A percentile compares a stretch with the other conserved stretches of the same genome.
phyloP scores from a whole-genome alignment of 1,140 invertebrate genomes.

The Meloidogyne floridensis region DNA sequence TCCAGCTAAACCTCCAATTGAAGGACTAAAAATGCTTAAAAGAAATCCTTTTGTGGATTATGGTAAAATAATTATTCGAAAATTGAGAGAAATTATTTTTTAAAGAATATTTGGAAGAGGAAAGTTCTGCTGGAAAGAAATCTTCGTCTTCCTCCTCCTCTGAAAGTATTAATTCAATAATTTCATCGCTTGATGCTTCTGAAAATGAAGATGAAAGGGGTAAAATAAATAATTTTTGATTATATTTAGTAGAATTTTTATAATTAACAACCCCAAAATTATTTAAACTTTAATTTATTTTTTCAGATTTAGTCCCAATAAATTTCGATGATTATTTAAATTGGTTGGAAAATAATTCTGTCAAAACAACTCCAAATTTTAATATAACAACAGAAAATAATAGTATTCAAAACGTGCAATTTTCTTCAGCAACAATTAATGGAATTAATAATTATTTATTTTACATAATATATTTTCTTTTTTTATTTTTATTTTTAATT shows the following conservation, averaged over 20 bases:
- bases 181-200: background rate
- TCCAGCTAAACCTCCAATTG: conserved; percentile 5
- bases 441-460: no score
- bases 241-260: no score
- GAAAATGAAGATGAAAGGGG: background rate
- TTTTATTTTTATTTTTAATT: no score
- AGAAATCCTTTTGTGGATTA: conserved; percentile 35
- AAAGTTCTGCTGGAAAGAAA: conserved; percentile 10
- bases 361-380: background rate
- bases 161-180: background rate
- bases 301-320: conserved; percentile 21
- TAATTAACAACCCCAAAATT: no score
- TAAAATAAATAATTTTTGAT: background rate
- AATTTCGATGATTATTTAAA: conserved; percentile 14
- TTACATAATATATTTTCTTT: no score
- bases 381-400: background rate
- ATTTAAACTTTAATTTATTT: background rate
- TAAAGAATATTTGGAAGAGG: conserved; percentile 27
- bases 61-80: no score
- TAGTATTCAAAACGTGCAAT: no score
- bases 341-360: background rate
- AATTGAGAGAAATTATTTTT: no score
- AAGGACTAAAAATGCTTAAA: conserved; percentile 23
- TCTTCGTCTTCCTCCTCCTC: background rate
- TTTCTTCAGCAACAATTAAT: no score